These are phyloP conservation scores for Hippasteria phrygiana DNA, from an alignment of 53 echinoderm and acorn worm genomes.

Conservation along the genomic window DNA sequence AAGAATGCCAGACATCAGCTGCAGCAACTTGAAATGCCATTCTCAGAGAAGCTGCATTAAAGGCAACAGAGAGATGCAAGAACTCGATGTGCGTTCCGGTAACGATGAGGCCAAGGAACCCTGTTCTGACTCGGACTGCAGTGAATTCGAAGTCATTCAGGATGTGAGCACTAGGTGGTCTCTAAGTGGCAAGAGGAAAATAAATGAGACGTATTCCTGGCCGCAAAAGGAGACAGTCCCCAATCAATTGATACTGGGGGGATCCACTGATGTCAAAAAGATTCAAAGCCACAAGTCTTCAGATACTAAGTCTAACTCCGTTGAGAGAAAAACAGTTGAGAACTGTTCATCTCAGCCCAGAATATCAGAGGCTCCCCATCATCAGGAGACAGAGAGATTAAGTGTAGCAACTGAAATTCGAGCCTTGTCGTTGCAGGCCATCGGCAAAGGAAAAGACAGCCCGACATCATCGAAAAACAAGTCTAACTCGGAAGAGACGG, in stretches of 20 bases:
- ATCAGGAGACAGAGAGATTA: not conserved
- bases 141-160: slow-evolving; percentile 48
- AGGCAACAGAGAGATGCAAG: not conserved
- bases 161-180: slow-evolving; percentile 41
- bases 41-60: not conserved
- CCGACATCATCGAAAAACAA: not conserved
- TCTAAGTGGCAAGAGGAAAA: slow-evolving; percentile 27
- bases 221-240: not conserved
- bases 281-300: not conserved
- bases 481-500: not conserved
- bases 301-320: not conserved
- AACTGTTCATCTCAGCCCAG: not conserved
- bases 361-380: not conserved
- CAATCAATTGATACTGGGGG: not conserved
- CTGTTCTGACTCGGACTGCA: slow-evolving; percentile 37
- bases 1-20: not conserved
- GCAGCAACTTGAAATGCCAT: not conserved
- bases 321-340: not conserved
- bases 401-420: not conserved
- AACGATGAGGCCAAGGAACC: not conserved
- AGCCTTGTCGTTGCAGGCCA: not conserved
- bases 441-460: not conserved
- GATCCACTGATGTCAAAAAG: not conserved
- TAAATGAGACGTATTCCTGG: not conserved
- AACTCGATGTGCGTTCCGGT: not conserved